phyloP scores from a whole-genome alignment of 2,888 invertebrate genomes.

The Muschampia staudingeri region DNA sequence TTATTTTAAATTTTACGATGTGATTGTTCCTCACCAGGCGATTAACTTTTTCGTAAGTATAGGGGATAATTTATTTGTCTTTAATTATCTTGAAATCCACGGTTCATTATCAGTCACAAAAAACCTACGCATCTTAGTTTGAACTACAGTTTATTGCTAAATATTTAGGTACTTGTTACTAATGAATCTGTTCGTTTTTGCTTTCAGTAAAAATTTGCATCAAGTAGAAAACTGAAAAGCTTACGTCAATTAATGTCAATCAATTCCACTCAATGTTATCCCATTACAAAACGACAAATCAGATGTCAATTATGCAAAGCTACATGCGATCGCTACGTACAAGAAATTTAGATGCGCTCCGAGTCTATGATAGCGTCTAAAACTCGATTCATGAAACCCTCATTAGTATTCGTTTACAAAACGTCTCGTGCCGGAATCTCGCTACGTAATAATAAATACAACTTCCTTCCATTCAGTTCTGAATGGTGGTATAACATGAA shows the following conservation, averaged over 20 bases:
- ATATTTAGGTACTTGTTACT: background rate
- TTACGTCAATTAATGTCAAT: constrained; percentile 33
- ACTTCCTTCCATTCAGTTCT: constrained; percentile 71
- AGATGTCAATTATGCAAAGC: constrained; percentile 47
- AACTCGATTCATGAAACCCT: background rate
- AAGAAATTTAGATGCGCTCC: constrained; percentile 45
- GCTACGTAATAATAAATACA: constrained; percentile 69
- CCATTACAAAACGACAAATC: constrained; percentile 48
- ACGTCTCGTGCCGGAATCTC: constrained; percentile 67
- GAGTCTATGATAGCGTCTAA: constrained; percentile 44
- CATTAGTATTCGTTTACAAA: constrained; percentile 70
- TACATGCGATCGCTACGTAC: constrained; percentile 39
- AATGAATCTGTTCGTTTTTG: background rate
- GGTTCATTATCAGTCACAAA: too few species aligned
- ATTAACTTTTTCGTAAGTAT: too few species aligned
- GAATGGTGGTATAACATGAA: constrained; percentile 65
- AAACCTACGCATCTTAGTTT: too few species aligned
- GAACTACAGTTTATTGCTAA: background rate
- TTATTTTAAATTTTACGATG: too few species aligned
- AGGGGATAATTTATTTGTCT: too few species aligned
- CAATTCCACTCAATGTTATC: constrained; percentile 23
- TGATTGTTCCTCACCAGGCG: too few species aligned
- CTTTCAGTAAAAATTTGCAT: background rate
- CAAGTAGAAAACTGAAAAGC: constrained; percentile 8
- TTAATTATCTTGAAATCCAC: too few species aligned